Evolutionary conservation across 2,888 invertebrate species (phyloP), one percentile per base, ranked within the genome.

Genomic region (Cancer borealis): DNA sequence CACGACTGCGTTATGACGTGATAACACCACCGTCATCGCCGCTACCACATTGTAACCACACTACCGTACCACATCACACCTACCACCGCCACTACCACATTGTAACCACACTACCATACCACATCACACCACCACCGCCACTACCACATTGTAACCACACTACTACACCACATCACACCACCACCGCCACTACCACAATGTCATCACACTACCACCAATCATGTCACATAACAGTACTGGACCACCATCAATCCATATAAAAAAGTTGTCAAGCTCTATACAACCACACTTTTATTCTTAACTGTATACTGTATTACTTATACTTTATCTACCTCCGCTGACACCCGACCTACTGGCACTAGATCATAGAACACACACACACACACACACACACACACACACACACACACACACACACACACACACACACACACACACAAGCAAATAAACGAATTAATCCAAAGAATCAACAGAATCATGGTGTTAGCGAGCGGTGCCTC

Each of bases 301-400:
- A 54, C 3, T 12, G 54, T 54, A 14, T 54, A 54, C 54, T 54
- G 54, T 6, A 54, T 12, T 14, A 6, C 54, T 14, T 54, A 12
- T 14, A 54, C 14, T 54, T 14, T 54, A 14, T 54, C 54, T 54
- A n/a, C 54, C 54, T 54, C 12, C 54, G 8, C 8, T 14, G 14
- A 10, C 54, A 54, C 54, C 54, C 54, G 12, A 14, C 54, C n/a
- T n/a, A 54, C 54, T 12, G 14, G 14, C 8, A 14, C 14, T 54
- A 54, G 54, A 54, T 54, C 14, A 54, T 14, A 54, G 54, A 6
- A 10, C 54, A 54, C 0, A 49, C 49, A 49, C 49, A 49, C 49
- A 49, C 49, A 66, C 21, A 66, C 87, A 87, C 87, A 87, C 87
- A 87, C 87, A 87, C 87, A 87, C 87, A 87, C 87, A 87, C 87